Percentiles rank a stretch among this genome's conserved stretches.
phyloP scores from a whole-genome alignment of 2,888 invertebrate species.

The Scrobipalpa atriplicella region DNA sequence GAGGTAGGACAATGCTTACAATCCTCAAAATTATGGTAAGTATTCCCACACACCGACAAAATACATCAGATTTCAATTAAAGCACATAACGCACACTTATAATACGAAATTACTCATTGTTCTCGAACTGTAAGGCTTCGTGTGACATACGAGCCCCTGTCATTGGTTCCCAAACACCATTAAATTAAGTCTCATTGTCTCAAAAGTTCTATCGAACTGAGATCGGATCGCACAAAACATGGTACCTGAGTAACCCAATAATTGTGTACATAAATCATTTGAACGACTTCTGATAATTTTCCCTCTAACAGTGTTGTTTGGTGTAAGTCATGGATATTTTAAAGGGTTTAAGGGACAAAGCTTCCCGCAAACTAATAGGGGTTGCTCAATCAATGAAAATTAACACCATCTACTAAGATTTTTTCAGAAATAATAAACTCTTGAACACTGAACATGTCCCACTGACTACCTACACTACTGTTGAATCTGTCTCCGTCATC shows the following conservation, averaged over 20 bases:
- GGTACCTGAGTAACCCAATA: conserved; percentile 82
- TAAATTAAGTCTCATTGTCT: conserved; percentile 79
- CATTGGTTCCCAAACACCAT: conserved; percentile 57
- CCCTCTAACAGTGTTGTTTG: conserved; percentile 64
- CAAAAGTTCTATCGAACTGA: conserved; percentile 67
- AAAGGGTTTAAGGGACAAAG: no score
- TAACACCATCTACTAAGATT: no score
- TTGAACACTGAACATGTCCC: no score
- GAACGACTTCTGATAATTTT: conserved; percentile 82
- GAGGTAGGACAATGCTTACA: no score
- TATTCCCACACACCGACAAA: no score
- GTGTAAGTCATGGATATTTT: conserved; percentile 41
- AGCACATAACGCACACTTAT: background rate
- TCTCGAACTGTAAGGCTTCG: conserved; percentile 12
- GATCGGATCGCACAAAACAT: conserved; percentile 77
- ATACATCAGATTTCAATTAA: background rate
- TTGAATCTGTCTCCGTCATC: no score
- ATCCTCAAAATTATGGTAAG: no score
- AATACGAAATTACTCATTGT: conserved; percentile 11
- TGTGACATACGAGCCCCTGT: conserved; percentile 23
- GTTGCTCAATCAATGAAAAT: no score
- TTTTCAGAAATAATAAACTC: no score
- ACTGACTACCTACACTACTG: no score
- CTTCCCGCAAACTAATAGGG: no score
- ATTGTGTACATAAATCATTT: conserved; percentile 82